phyloP scores from a whole-genome alignment of 2,797 vertebrate genomes.

The Acanthopagrus latus region DNA sequence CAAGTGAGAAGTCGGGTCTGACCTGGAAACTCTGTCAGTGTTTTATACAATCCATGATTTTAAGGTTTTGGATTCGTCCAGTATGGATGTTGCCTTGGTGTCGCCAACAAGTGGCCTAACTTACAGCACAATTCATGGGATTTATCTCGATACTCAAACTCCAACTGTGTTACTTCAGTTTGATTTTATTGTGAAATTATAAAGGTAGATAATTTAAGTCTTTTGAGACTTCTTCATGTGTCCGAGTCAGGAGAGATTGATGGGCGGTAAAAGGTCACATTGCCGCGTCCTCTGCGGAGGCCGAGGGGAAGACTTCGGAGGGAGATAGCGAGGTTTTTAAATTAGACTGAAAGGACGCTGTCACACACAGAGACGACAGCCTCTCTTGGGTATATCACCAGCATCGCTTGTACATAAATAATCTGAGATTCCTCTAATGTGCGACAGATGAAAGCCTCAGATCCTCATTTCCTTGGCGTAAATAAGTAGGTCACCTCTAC shows the following conservation, averaged over 20 bases:
- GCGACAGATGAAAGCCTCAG: constrained; percentile 59
- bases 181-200: neutral
- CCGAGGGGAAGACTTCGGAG: neutral
- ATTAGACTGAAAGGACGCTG: constrained; percentile 48
- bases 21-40: too few relatives aligned
- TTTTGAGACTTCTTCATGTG: neutral
- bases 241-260: neutral
- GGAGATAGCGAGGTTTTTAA: constrained; percentile 37
- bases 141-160: too few relatives aligned
- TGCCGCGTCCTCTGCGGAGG: constrained; percentile 37
- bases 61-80: too few relatives aligned
- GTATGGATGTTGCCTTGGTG: too few relatives aligned
- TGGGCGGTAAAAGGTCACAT: constrained; percentile 42
- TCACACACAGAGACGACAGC: constrained; percentile 8
- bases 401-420: constrained; percentile 53
- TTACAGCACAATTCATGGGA: too few relatives aligned
- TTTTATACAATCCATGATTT: too few relatives aligned
- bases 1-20: too few relatives aligned
- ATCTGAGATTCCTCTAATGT: constrained; percentile 57
- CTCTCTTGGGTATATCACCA: constrained; percentile 53
- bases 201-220: neutral
- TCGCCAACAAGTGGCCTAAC: too few relatives aligned
- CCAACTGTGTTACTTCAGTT: too few relatives aligned
- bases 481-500: constrained; percentile 82
- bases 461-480: constrained; percentile 42